Percentiles rank a stretch among this genome's conserved stretches.
Conservation (phyloP, 2,888 invertebrate genomes). For the Amorpha juglandis region DNA sequence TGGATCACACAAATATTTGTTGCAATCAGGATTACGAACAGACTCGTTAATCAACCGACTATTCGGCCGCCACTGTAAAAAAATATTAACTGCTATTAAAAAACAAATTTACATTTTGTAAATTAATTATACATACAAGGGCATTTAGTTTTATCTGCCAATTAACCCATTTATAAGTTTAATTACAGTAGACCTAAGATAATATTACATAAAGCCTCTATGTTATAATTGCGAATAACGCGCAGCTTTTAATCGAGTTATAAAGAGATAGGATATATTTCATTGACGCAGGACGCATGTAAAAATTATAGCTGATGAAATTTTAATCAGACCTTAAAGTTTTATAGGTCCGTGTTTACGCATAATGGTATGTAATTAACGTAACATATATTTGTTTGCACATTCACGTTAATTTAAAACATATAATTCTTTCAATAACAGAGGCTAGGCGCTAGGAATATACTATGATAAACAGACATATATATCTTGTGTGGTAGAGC, state of each 20-base stretch:
- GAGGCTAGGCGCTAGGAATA: background rate
- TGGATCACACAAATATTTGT: too few species aligned
- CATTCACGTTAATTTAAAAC: background rate
- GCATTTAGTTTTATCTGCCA: slow-evolving; percentile 42
- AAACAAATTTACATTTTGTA: too few species aligned
- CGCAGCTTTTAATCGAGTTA: slow-evolving; percentile 50
- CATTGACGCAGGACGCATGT: slow-evolving; percentile 15
- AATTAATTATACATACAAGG: too few species aligned
- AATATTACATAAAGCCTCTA: slow-evolving; percentile 57
- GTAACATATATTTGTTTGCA: background rate
- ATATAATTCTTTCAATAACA: background rate
- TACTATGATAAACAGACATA: too few species aligned
- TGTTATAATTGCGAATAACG: slow-evolving; percentile 51
- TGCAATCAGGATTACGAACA: too few species aligned
- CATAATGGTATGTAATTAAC: background rate
- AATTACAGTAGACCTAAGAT: slow-evolving; percentile 69
- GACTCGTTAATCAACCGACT: too few species aligned
- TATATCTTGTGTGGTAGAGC: too few species aligned
- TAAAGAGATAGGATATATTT: slow-evolving; percentile 37
- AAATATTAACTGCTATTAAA: too few species aligned
- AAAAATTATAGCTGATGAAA: slow-evolving; percentile 11
- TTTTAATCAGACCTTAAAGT: slow-evolving; percentile 9
- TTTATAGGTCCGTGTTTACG: background rate
- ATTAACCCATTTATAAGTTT: slow-evolving; percentile 60
- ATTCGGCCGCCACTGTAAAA: too few species aligned